Evolutionary conservation across 2,113 vertebrate species (phyloP).

Genomic region (Mormoops blainvillei): DNA sequence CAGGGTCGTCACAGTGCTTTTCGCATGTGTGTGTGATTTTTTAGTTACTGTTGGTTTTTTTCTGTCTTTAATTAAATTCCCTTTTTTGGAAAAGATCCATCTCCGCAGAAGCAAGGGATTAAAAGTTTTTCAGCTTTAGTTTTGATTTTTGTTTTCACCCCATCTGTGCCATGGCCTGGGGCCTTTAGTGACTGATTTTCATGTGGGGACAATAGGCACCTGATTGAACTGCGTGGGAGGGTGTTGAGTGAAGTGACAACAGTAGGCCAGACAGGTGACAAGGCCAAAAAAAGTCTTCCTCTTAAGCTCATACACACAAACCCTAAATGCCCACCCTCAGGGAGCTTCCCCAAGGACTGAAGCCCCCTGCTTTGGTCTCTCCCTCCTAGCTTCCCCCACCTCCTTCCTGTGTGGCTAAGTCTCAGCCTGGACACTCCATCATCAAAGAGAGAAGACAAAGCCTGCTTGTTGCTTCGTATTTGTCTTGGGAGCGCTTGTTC

Average conservation of each 20-base stretch:
- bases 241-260: not conserved
- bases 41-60: conserved; percentile 61
- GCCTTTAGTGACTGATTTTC: not conserved
- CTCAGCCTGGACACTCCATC: not conserved
- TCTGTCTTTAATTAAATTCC: conserved; percentile 74
- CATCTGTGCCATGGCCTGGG: not conserved
- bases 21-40: conserved; percentile 66
- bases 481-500: conserved; percentile 57
- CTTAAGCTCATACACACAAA: not conserved
- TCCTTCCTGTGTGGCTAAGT: conserved; percentile 37
- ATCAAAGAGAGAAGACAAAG: conserved; percentile 45
- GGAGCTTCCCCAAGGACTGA: not conserved
- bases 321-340: not conserved
- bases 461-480: conserved; percentile 49
- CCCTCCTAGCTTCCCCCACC: not conserved
- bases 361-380: not conserved
- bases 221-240: not conserved
- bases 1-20: not conserved
- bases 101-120: conserved; percentile 50
- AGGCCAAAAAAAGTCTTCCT: not conserved
- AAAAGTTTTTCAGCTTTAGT: conserved; percentile 55
- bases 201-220: not conserved
- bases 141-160: conserved; percentile 48
- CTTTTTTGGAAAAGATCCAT: conserved; percentile 54
- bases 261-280: not conserved